Percentiles rank a stretch among this genome's conserved stretches.
phyloP scores from a whole-genome alignment of 2,888 invertebrate species.

The Eumacrocentrus americanus region DNA sequence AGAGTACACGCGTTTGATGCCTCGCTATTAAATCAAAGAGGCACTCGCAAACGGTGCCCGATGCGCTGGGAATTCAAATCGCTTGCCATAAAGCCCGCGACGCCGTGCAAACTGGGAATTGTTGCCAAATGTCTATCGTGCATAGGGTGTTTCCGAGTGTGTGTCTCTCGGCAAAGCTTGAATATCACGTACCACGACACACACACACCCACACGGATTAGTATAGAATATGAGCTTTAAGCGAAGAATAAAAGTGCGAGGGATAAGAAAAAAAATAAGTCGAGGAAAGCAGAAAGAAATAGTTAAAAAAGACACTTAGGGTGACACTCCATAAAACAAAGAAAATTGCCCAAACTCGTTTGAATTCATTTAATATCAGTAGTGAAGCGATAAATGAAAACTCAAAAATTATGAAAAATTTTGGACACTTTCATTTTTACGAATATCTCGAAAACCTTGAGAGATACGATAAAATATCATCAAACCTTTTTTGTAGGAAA shows the following conservation, averaged over 20 bases:
- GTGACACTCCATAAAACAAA: slow-evolving; percentile 23
- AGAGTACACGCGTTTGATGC: slow-evolving; percentile 45
- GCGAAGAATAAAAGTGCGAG: slow-evolving; percentile 21
- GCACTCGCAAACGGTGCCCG: slow-evolving; percentile 53
- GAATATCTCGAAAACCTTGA: too few species aligned
- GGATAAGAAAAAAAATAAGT: not conserved
- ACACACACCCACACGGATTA: slow-evolving; percentile 11
- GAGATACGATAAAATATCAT: too few species aligned
- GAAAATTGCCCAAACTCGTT: not conserved
- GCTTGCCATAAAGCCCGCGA: slow-evolving; percentile 45
- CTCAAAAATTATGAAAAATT: too few species aligned
- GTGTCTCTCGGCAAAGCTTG: not conserved
- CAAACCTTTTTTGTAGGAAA: too few species aligned
- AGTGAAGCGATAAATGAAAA: too few species aligned
- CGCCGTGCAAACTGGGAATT: slow-evolving; percentile 26
- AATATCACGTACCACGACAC: slow-evolving; percentile 9
- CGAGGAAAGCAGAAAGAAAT: slow-evolving; percentile 1
- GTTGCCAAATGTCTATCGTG: slow-evolving; percentile 39
- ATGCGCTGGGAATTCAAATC: slow-evolving; percentile 54
- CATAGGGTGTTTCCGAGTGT: slow-evolving; percentile 15
- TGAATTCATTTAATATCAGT: slow-evolving; percentile 1
- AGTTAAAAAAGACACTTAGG: slow-evolving; percentile 22
- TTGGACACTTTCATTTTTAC: too few species aligned
- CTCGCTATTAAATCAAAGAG: slow-evolving; percentile 56
- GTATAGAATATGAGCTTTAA: not conserved